Base-by-base conservation (phyloP, 2,888 invertebrate species). In the Aquatica leii region DNA sequence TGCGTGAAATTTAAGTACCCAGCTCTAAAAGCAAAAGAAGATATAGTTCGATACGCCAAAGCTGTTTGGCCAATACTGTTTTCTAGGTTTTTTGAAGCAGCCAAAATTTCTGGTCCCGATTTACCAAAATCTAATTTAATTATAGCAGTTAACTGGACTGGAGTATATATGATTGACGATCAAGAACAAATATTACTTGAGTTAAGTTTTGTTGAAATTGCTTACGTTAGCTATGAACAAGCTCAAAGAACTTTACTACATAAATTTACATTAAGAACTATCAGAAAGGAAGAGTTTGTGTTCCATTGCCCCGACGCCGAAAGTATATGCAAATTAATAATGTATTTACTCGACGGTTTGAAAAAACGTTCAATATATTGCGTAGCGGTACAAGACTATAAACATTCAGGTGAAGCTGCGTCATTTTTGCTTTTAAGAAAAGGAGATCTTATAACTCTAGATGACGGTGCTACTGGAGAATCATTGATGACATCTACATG, bases 31-130 rank as follows among this genome's bases (percentile, higher is more conserved):
- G 94, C 94, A 17, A 94, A 94, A 80, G 94, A 94, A 81, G 95
- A 97, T 77, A 90, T 98, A 55, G 95, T 97, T 0, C 90, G 91
- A 74, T 97, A 92, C 81, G 93, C 95, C 1, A 95, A 95, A 83
- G 84, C 92, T 66, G 93, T 94, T 72, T 98, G 97, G 97, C 95
- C 97, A 0, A 89, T 98, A 80, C 83, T 97, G 4, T 98, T 98
- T 81, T 97, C 97, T 0, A 87, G 94, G 76, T 97, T 97, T 80
- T 98, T 93, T 76, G 97, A 98, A 83, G 95, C 93, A 0, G 85
- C 91, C n/a, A 90, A 90, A 77, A 81, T 88, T 49, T 88, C 89
- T 65, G 92, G 73, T 0, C 88, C 90, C 0, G 84, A 85, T 21
- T 84, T 91, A 5, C 83, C 85, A 5, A 87, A 86, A 70, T 87